Conservation (phyloP, 2,888 invertebrate genomes). For the Andrena bicolor region DNA sequence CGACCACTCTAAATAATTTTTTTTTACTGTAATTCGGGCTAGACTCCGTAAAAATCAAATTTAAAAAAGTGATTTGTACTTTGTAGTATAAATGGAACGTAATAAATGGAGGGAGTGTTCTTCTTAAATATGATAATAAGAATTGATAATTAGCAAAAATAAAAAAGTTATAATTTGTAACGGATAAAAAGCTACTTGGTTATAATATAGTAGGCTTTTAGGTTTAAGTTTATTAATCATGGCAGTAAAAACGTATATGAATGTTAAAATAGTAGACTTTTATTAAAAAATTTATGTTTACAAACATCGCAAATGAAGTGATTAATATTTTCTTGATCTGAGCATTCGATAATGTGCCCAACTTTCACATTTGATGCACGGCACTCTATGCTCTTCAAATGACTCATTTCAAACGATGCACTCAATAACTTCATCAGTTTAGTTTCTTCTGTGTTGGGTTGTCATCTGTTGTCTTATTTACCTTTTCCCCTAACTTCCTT, state of each 20-base stretch:
- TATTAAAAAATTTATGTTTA: not conserved
- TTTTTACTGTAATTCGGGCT: not conserved
- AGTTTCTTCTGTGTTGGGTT: not conserved
- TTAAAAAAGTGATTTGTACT: not conserved
- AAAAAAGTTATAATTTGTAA: conserved; percentile 1
- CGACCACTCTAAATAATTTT: not conserved
- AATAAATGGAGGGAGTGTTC: not conserved
- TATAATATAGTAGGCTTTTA: not conserved
- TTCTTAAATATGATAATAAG: no score
- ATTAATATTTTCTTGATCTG: not conserved
- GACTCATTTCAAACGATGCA: not conserved
- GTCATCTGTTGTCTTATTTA: not conserved
- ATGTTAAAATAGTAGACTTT: not conserved
- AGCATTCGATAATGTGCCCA: not conserved
- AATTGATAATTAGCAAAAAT: not conserved
- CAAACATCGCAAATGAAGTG: not conserved
- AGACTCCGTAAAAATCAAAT: not conserved
- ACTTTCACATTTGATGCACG: not conserved
- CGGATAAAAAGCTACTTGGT: not conserved
- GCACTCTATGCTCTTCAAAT: not conserved
- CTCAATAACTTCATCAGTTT: not conserved
- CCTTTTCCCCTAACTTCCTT: no score
- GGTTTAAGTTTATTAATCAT: not conserved
- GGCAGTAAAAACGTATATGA: not conserved
- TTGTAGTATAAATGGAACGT: not conserved